A percentile compares a stretch with the other conserved stretches of the same genome.
phyloP scores from a whole-genome alignment of 2,113 vertebrate genomes.

The Ammodytes marinus region DNA sequence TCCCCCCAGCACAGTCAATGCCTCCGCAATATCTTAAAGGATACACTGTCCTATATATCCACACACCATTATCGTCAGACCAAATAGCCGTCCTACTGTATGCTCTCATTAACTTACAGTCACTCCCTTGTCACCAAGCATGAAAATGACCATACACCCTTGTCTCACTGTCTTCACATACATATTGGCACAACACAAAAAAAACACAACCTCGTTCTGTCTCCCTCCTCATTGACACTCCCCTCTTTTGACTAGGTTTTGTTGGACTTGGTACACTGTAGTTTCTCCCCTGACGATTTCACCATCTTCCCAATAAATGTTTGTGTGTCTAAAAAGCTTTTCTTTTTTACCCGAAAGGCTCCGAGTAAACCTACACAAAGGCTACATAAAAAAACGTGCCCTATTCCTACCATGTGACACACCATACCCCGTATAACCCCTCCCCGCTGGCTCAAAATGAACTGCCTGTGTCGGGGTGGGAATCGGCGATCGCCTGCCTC shows the following conservation, averaged over 20 bases:
- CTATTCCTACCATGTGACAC: not conserved
- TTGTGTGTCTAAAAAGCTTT: not conserved
- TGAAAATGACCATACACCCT: conserved; percentile 34
- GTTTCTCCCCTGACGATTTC: not conserved
- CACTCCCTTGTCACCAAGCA: not conserved
- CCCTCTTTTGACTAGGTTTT: conserved; percentile 5
- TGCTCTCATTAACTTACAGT: conserved; percentile 10
- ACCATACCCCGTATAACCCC: too few relatives aligned
- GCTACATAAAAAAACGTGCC: not conserved
- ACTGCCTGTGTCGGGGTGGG: not conserved
- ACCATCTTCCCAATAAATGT: not conserved
- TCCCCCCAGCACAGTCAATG: not conserved
- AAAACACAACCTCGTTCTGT: conserved; percentile 57
- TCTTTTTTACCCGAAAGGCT: not conserved
- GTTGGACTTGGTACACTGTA: not conserved
- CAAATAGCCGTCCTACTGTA: not conserved
- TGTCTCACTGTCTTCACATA: not conserved
- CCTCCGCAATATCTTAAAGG: conserved; percentile 1
- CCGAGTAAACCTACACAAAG: not conserved
- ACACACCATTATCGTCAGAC: conserved; percentile 14
- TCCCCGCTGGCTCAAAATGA: not conserved
- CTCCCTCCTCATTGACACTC: conserved; percentile 35
- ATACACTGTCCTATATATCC: conserved; percentile 15
- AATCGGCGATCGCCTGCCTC: too few relatives aligned
- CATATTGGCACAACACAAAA: conserved; percentile 31